These are phyloP conservation scores for Entomobrya multifasciata DNA, from an alignment of 2,888 invertebrate species.

Conservation along the genomic window DNA sequence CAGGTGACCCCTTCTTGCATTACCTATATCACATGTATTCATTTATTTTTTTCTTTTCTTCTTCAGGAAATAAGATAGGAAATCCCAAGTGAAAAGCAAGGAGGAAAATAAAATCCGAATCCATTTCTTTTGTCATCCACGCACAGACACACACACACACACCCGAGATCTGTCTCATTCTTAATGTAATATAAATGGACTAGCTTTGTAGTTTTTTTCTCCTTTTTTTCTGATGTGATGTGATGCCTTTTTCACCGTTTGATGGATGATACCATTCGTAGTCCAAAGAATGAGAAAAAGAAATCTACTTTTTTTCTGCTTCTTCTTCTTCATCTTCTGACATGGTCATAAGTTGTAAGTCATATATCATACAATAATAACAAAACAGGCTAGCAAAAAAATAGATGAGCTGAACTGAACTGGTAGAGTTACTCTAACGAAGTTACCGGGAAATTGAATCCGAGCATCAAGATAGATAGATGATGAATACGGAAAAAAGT, in stretches of 20 bases:
- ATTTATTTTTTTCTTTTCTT: not conserved
- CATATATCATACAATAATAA: no score
- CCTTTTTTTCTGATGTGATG: no score
- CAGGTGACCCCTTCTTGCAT: constrained; percentile 61
- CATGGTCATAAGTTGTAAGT: constrained; percentile 38
- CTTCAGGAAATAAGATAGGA: constrained; percentile 53
- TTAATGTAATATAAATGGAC: constrained; percentile 73
- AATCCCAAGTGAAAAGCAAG: constrained; percentile 67
- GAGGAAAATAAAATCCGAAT: constrained; percentile 71
- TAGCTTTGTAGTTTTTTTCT: constrained; percentile 31
- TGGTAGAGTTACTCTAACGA: constrained; percentile 65
- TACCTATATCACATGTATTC: not conserved
- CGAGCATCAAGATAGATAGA: not conserved
- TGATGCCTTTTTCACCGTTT: constrained; percentile 63
- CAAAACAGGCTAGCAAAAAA: no score
- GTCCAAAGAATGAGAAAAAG: no score
- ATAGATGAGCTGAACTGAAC: not conserved
- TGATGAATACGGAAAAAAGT: constrained; percentile 5
- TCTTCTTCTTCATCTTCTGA: constrained; percentile 20
- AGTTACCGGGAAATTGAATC: constrained; percentile 72
- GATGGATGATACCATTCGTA: constrained; percentile 66
- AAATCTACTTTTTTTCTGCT: constrained; percentile 32
- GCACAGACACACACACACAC: no score
- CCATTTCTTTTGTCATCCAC: constrained; percentile 72
- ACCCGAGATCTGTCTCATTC: constrained; percentile 72